phyloP scores from a whole-genome alignment of 2,888 invertebrate genomes.

The Drosophila nr. perissopoda region DNA sequence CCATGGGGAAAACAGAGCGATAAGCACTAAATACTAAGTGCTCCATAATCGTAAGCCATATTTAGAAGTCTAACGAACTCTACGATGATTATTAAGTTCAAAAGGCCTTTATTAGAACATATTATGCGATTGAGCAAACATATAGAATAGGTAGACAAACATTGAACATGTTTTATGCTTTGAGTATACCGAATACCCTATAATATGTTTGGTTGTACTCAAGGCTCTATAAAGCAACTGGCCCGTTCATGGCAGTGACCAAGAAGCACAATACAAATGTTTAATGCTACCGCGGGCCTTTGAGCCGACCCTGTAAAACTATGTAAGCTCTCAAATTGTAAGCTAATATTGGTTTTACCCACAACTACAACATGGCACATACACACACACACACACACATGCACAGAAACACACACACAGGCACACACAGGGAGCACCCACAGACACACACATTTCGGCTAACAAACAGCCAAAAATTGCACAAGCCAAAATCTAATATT shows the following conservation, averaged over 20 bases:
- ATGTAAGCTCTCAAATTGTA: constrained; percentile 74
- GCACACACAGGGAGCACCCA: constrained; percentile 13
- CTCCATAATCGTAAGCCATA: neutral
- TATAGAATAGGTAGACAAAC: neutral
- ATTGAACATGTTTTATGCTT: neutral
- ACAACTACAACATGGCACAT: constrained; percentile 49
- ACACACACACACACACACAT: constrained; percentile 19
- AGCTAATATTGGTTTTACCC: constrained; percentile 77
- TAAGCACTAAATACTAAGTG: neutral
- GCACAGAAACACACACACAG: constrained; percentile 5
- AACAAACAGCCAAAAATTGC: constrained; percentile 69
- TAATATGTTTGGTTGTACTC: neutral
- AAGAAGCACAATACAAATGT: constrained; percentile 58
- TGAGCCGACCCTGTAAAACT: constrained; percentile 62
- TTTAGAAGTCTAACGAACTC: neutral
- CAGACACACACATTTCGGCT: constrained; percentile 23
- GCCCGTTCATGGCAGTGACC: constrained; percentile 18
- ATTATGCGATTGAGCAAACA: neutral
- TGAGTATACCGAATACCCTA: neutral
- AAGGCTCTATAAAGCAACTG: neutral
- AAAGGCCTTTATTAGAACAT: neutral
- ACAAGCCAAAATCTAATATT: constrained; percentile 77
- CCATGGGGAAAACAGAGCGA: neutral
- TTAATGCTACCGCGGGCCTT: constrained; percentile 69
- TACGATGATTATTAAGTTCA: neutral